Evolutionary conservation across 2,888 invertebrate genomes (phyloP), one percentile per base, ranked within the genome.

Genomic region (Tipula unca): DNA sequence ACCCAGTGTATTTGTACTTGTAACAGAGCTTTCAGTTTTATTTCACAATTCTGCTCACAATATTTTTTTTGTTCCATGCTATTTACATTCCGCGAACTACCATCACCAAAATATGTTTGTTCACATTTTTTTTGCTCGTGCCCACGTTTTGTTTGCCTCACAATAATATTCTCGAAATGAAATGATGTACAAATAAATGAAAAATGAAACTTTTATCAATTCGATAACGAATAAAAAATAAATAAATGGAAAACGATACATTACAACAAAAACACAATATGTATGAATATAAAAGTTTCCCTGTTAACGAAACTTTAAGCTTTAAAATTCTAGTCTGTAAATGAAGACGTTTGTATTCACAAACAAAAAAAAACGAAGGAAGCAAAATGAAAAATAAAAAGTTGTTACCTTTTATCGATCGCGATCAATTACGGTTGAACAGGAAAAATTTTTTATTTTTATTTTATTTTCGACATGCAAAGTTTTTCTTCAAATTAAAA

Each of bases 131-230:
- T 25, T 20, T 25, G 25, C 69, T 69, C 69, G 69, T 69, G 20
- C 69, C 2, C 69, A 25, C 25, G 3, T 69, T 25, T 25, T 69
- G 69, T 69, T 69, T 69, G 69, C 69, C 69, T 69, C 25, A 3
- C 69, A 69, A 69, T 25, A 69, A 69, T 69, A 69, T 69, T 25
- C 69, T 69, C 69, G 69, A 69, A 69, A 69, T 69, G 69, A 69
- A 69, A 69, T 69, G 69, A 69, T 69, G 69, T 69, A 69, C 25
- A 69, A 69, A 69, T 69, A 69, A 69, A 69, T 69, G 69, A 69
- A 69, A 69, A 69, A 69, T 10, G 69, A 69, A 69, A 69, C 69
- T 69, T 69, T 69, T 69, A 69, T 20, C 69, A 25, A 69, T 69
- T 69, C 69, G 69, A 69, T 69, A 69, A 69, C 25, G 13, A 69